Base-by-base conservation (phyloP, 2,888 invertebrate species). In the Epinotia brunnichana region DNA sequence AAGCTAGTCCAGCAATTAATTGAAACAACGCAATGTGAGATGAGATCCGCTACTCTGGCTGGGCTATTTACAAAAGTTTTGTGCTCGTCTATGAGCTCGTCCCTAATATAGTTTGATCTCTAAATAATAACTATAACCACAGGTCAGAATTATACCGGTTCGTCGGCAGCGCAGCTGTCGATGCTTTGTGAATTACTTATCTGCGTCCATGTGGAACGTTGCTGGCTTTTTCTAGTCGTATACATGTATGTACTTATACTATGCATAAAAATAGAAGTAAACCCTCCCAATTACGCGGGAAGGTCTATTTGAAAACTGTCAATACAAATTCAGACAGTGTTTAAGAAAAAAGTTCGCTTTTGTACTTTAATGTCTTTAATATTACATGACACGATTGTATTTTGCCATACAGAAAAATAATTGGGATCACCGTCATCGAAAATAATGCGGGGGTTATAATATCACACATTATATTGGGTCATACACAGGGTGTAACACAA, bases 1-100 rank as follows among this genome's bases (percentile, higher is more conserved):
- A 56, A 57, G 66, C 15, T 44, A 35, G 61, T 39, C 48, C 17
- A 56, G 21, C 19, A 68, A 68, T 72, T 61, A 72, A 68, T 67
- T 67, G 39, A 56, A 61, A 60, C 48, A 51, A 66, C 29, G 48
- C 29, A 56, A 61, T 72, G 54, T 56, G 4, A 41, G 66, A 56
- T 54, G 21, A 66, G 39, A 54, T n/a, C 54, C 11, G 66, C 21
- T 21, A 21, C n/a, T 66, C 54, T 24, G 48, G 39, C 21, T 66
- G 19, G 7, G 53, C 39, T 19, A 19, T n/a, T 48, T 48, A n/a
- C 48, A n/a, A 48, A 48, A 48, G 5, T n/a, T 48, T 4, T 44
- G 44, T 44, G 15, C n/a, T n/a, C 48, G 15, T 15, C 15, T 44
- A 44, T n/a, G 29, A 29, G 7, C 7, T 29, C 15, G 5, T 48